These are phyloP conservation scores for Hydropotes inermis DNA, from an alignment of 2,113 vertebrate genomes.

Conservation along the genomic window DNA sequence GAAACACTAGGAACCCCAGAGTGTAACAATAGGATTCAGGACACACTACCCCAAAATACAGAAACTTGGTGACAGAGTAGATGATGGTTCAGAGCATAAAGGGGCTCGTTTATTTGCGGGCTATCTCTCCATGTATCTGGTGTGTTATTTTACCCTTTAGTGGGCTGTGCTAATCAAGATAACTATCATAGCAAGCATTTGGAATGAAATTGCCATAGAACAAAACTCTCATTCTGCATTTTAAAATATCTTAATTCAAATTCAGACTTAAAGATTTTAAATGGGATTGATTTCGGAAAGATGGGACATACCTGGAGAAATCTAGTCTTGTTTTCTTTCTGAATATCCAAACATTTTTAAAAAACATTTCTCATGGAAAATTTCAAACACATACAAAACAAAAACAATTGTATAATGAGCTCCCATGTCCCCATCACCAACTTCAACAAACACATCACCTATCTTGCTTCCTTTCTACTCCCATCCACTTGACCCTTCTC, in stretches of 20 bases:
- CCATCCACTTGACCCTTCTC: background rate
- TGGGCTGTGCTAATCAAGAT: background rate
- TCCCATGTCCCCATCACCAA: background rate
- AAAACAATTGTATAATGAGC: background rate
- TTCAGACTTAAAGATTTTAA: background rate
- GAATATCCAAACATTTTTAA: background rate
- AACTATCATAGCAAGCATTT: background rate
- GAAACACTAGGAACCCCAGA: background rate
- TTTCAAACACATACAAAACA: background rate
- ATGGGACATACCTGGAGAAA: background rate
- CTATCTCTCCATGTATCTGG: background rate
- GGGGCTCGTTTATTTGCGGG: background rate
- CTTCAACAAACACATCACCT: background rate
- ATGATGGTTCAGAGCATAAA: background rate
- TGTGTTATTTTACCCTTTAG: background rate
- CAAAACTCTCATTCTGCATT: background rate
- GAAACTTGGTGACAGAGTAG: background rate
- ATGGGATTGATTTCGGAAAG: background rate
- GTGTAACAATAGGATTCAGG: background rate
- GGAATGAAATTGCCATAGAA: background rate
- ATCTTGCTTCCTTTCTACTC: background rate
- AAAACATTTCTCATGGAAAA: background rate
- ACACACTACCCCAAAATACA: background rate
- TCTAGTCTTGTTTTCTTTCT: background rate
- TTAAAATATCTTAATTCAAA: background rate